phyloP scores from a whole-genome alignment of 37 sponge, comb jelly and placozoan species.

The Tethya wilhelma region DNA sequence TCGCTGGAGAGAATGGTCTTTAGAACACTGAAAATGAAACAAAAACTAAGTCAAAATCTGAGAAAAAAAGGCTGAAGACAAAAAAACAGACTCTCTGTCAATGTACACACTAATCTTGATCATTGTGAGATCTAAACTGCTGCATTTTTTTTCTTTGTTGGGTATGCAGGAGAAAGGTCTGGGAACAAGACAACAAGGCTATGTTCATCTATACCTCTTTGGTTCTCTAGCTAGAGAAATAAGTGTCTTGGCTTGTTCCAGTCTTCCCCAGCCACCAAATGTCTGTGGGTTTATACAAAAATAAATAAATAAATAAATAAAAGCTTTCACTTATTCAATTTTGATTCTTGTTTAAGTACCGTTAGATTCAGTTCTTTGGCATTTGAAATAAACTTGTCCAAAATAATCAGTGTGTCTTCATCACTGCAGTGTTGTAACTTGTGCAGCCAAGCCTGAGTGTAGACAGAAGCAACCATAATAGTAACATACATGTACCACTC shows the following conservation, averaged over 20 bases:
- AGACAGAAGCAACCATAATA: too few species aligned
- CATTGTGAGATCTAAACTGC: too few species aligned
- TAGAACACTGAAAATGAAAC: slow-evolving; percentile 20
- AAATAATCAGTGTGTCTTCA: slow-evolving; percentile 32
- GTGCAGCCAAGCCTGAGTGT: slow-evolving; percentile 45
- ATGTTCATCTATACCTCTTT: too few species aligned
- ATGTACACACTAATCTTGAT: too few species aligned
- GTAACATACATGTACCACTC: too few species aligned
- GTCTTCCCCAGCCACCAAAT: slow-evolving; percentile 40
- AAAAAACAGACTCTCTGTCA: too few species aligned
- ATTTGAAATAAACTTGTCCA: slow-evolving; percentile 31
- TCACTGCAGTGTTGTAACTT: slow-evolving; percentile 10
- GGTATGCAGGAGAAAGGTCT: too few species aligned
- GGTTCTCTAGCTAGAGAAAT: slow-evolving; percentile 4
- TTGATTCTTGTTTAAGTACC: too few species aligned
- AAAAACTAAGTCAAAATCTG: too few species aligned
- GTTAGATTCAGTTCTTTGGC: slow-evolving; percentile 35
- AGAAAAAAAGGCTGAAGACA: too few species aligned
- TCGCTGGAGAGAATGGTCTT: slow-evolving; percentile 17
- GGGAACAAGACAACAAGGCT: too few species aligned
- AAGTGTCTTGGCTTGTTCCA: slow-evolving; percentile 18
- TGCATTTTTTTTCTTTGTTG: too few species aligned
- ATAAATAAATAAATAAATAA: background rate
- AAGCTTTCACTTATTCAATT: background rate
- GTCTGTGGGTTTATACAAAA: background rate